phyloP scores from a whole-genome alignment of 2,797 vertebrate genomes.

The Tragopan temminckii region DNA sequence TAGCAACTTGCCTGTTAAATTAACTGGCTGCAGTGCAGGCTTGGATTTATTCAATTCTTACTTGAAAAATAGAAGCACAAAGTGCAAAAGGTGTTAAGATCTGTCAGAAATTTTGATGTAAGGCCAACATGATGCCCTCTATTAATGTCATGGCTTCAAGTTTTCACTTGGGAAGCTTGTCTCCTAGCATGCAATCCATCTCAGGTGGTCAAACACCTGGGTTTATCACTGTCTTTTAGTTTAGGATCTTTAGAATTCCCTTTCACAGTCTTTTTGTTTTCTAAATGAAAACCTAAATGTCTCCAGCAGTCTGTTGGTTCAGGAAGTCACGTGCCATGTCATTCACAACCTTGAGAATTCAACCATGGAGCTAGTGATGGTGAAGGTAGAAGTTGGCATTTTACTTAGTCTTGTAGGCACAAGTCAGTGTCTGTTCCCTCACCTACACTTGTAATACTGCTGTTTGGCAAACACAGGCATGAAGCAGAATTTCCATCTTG shows the following conservation, averaged over 20 bases:
- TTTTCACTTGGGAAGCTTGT: background rate
- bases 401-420: background rate
- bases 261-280: background rate
- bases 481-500: background rate
- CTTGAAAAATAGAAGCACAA: background rate
- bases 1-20: background rate
- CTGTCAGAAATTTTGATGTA: background rate
- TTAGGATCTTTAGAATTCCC: background rate
- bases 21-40: background rate
- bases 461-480: background rate
- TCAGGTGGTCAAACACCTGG: background rate
- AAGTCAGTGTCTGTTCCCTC: background rate
- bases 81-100: background rate
- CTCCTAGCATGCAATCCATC: too few relatives aligned
- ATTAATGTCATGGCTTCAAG: background rate
- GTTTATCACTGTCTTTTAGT: background rate
- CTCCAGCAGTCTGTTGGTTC: background rate
- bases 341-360: background rate
- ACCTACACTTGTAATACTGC: background rate
- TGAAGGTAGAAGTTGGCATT: background rate
- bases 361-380: background rate
- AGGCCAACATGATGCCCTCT: background rate
- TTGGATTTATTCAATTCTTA: background rate
- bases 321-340: accelerated
- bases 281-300: background rate